These are phyloP conservation scores for Lindbergichthys nudifrons DNA, from an alignment of 2,797 vertebrate species.

Conservation along the genomic window DNA sequence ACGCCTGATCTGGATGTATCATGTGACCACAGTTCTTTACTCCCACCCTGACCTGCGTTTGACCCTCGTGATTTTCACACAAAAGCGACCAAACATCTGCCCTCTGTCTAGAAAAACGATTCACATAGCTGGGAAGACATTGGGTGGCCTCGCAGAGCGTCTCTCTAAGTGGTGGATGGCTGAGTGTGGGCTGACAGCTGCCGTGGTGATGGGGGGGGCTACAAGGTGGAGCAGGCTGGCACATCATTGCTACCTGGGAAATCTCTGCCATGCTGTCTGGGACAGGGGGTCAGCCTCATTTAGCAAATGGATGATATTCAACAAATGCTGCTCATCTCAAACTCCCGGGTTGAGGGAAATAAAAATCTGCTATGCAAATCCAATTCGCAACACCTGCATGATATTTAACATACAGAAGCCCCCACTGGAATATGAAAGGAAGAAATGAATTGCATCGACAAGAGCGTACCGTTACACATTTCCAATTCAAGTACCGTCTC, in stretches of 20 bases:
- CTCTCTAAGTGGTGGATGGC: constrained; percentile 58
- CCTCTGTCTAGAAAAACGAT: constrained; percentile 48
- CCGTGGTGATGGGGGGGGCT: constrained; percentile 48
- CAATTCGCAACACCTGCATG: constrained; percentile 75
- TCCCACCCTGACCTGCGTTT: constrained; percentile 53
- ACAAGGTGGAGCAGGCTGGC: constrained; percentile 60
- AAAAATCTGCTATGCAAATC: constrained; percentile 64
- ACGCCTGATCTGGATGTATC: constrained; percentile 68
- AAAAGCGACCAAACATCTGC: constrained; percentile 72
- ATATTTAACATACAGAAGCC: constrained; percentile 60
- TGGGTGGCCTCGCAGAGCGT: constrained; percentile 50
- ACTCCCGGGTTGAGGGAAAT: constrained; percentile 53
- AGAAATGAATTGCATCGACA: constrained; percentile 54
- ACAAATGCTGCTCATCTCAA: constrained; percentile 66
- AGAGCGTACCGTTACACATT: constrained; percentile 60
- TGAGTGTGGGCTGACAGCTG: constrained; percentile 72
- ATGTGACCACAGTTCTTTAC: constrained; percentile 52
- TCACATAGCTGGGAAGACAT: constrained; percentile 48
- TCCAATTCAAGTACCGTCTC: constrained; percentile 70
- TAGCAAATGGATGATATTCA: constrained; percentile 71
- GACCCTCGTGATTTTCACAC: constrained; percentile 63
- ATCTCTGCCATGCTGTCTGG: constrained; percentile 51
- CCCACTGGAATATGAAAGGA: constrained; percentile 59
- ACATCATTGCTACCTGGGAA: constrained; percentile 60
- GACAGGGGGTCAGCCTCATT: constrained; percentile 55